These are phyloP conservation scores for Sus scrofa DNA, from an alignment of 2,113 vertebrate species.

Conservation along the genomic window DNA sequence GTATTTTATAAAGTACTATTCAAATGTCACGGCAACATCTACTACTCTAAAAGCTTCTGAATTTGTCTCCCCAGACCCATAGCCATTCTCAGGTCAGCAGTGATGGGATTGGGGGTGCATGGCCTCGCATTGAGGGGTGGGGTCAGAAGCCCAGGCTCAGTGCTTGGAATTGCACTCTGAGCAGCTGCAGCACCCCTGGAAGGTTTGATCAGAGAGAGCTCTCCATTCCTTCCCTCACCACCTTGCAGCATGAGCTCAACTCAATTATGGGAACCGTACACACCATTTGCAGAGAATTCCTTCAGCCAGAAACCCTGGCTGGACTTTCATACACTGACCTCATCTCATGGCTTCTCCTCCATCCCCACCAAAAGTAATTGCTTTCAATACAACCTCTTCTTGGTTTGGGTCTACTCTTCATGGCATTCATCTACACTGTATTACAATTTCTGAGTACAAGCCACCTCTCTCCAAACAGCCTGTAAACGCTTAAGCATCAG, in stretches of 20 bases:
- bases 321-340: rapidly evolving
- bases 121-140: neutral
- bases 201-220: neutral
- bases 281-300: neutral
- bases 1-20: neutral
- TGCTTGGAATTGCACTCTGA: neutral
- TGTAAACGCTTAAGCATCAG: neutral
- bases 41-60: neutral
- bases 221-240: neutral
- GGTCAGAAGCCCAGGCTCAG: neutral
- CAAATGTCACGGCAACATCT: neutral
- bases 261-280: neutral
- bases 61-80: neutral
- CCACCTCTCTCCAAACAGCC: neutral
- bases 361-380: neutral
- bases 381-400: neutral
- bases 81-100: neutral
- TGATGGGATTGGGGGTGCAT: no score
- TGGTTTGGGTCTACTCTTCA: neutral
- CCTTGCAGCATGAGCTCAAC: neutral
- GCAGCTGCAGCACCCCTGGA: neutral
- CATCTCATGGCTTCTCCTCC: neutral
- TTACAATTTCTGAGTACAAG: neutral
- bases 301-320: neutral
- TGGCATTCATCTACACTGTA: neutral